Conservation (phyloP, 2,888 invertebrate genomes). For the Eutolmus rufibarbis region DNA sequence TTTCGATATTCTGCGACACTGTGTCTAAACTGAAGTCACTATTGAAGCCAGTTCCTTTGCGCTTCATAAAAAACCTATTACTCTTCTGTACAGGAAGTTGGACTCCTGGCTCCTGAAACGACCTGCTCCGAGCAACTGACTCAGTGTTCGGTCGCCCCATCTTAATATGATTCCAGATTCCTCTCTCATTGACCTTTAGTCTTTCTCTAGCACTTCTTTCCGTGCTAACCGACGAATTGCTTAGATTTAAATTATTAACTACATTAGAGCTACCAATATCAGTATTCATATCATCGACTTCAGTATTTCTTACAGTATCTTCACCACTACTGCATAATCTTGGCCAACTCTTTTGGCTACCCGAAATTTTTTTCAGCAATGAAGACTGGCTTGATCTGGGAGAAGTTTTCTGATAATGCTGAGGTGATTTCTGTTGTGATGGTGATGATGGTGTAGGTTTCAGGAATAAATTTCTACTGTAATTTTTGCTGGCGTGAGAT, state of each 20-base stretch:
- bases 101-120: constrained; percentile 62
- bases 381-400: constrained; percentile 27
- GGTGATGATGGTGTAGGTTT: constrained; percentile 13
- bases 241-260: constrained; percentile 61
- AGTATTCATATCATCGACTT: constrained; percentile 51
- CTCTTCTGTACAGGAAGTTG: constrained; percentile 52
- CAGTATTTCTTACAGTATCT: constrained; percentile 1
- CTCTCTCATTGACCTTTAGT: neutral
- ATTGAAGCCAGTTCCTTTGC: constrained; percentile 54
- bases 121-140: constrained; percentile 60
- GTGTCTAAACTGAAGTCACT: constrained; percentile 59
- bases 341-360: constrained; percentile 47
- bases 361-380: constrained; percentile 20
- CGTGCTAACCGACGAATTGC: constrained; percentile 57
- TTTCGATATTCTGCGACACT: constrained; percentile 61
- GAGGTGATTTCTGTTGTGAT: constrained; percentile 20
- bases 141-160: constrained; percentile 34
- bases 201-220: constrained; percentile 33
- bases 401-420: constrained; percentile 31
- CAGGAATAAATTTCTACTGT: neutral
- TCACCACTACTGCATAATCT: constrained; percentile 44
- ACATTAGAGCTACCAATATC: constrained; percentile 60
- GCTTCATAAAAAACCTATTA: constrained; percentile 58
- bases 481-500: constrained; percentile 4
- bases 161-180: constrained; percentile 22